These are phyloP conservation scores for Physella acuta DNA, from an alignment of 1,140 invertebrate genomes.

Conservation along the genomic window DNA sequence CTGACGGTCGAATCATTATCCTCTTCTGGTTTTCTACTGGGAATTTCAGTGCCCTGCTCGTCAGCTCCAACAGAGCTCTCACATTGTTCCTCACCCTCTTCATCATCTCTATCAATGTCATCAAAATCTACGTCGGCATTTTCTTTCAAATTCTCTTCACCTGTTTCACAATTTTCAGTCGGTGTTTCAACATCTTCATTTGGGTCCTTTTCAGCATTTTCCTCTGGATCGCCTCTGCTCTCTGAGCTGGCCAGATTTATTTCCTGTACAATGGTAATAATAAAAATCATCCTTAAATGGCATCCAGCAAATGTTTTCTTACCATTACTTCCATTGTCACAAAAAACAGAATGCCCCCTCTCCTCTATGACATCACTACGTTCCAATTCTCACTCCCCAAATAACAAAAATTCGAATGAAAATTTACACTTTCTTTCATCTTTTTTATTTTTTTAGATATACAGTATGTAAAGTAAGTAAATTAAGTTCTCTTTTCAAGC, in stretches of 20 bases:
- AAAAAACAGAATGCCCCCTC: not conserved
- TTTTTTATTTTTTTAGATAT: too few species aligned
- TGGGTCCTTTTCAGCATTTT: too few species aligned
- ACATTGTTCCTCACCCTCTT: not conserved
- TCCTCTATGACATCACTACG: not conserved
- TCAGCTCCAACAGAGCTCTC: too few species aligned
- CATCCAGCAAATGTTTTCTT: not conserved
- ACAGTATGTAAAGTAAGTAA: too few species aligned
- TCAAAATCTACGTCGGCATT: not conserved
- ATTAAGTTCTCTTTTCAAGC: too few species aligned
- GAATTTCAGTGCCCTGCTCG: too few species aligned
- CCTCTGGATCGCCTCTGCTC: too few species aligned
- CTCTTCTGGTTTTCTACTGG: too few species aligned
- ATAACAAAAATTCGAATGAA: too few species aligned
- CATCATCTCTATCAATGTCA: not conserved
- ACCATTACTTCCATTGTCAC: too few species aligned
- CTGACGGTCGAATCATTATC: not conserved
- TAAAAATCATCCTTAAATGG: not conserved
- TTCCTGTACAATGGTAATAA: not conserved
- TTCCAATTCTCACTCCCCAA: not conserved
- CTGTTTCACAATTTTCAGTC: not conserved
- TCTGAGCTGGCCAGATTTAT: too few species aligned
- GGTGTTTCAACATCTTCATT: not conserved
- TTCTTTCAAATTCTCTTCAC: not conserved
- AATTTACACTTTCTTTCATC: too few species aligned